Evolutionary conservation across 1,140 invertebrate species (phyloP).

Genomic region (Macrobrachium nipponense): DNA sequence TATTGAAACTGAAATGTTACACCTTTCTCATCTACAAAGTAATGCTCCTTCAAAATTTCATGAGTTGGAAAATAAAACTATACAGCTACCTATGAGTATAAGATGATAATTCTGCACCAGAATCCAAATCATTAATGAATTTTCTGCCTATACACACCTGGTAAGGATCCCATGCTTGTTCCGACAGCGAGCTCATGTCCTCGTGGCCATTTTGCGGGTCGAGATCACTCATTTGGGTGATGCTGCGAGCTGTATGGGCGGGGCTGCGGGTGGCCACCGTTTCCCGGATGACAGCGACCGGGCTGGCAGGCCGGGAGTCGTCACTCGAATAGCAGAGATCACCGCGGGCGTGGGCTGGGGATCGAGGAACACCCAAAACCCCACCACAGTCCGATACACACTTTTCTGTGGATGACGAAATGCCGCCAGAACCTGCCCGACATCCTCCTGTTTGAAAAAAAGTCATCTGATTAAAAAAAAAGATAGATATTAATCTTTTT

Average conservation of each 20-base stretch:
- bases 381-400: conserved; percentile 54
- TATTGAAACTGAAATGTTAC: no score
- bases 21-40: no score
- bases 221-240: conserved; percentile 44
- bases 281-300: conserved; percentile 25
- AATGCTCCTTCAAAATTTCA: no score
- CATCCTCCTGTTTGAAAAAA: conserved; percentile 18
- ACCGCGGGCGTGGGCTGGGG: neutral
- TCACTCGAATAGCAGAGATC: conserved; percentile 25
- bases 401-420: conserved; percentile 61
- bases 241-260: conserved; percentile 33
- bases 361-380: conserved; percentile 43
- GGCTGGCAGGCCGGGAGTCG: conserved; percentile 33
- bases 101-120: neutral
- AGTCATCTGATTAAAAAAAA: neutral
- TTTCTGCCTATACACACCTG: conserved; percentile 66
- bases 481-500: no score
- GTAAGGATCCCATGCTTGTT: conserved; percentile 79
- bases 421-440: conserved; percentile 40
- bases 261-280: conserved; percentile 9
- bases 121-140: neutral
- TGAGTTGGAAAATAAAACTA: neutral
- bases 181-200: conserved; percentile 82
- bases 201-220: conserved; percentile 63
- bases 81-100: neutral